Evolutionary conservation across 2,888 invertebrate genomes (phyloP).

Genomic region (Hirtodrosophila trivittata): DNA sequence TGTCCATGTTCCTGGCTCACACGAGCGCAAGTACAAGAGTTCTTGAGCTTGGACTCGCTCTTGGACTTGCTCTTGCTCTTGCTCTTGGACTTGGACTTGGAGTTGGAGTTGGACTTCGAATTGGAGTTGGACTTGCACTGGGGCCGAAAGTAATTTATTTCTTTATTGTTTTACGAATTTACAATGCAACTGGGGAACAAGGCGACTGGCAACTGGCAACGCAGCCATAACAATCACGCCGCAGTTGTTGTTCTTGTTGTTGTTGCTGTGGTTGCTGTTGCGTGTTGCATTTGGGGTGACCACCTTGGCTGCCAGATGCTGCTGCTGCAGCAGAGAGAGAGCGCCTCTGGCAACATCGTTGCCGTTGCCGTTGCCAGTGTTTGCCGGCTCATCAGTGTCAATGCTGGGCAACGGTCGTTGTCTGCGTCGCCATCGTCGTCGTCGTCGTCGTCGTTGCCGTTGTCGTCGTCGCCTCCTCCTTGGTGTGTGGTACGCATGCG

Average conservation of each 20-base stretch:
- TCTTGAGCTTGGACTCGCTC: conserved; percentile 58
- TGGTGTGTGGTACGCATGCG: conserved; percentile 77
- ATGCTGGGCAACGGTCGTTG: conserved; percentile 58
- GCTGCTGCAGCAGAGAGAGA: conserved; percentile 11
- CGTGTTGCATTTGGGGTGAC: conserved; percentile 77
- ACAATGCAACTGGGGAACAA: conserved; percentile 79
- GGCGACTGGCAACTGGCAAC: conserved; percentile 63
- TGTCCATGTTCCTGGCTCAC: conserved; percentile 42
- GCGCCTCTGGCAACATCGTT: conserved; percentile 57
- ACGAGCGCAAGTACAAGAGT: conserved; percentile 68
- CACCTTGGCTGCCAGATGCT: conserved; percentile 69
- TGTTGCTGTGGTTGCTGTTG: conserved; percentile 55
- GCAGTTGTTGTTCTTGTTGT: conserved; percentile 53
- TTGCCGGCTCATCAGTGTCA: conserved; percentile 79
- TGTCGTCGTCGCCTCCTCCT: conserved; percentile 54
- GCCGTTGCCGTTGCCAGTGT: conserved; percentile 23
- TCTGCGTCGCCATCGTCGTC: conserved; percentile 30
- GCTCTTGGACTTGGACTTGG: conserved; percentile 14
- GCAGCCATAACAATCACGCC: conserved; percentile 78
- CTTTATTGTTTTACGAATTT: conserved; percentile 83
- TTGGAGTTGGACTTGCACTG: conserved; percentile 43
- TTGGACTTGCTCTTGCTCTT: conserved; percentile 44
- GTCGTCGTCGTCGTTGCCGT: conserved; percentile 6
- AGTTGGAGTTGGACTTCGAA: conserved; percentile 22
- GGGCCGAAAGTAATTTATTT: conserved; percentile 83